Percentiles rank a stretch among this genome's conserved stretches.
These are phyloP conservation scores for Sigmodon hispidus DNA, from an alignment of 2,113 vertebrate species.

Conservation along the genomic window DNA sequence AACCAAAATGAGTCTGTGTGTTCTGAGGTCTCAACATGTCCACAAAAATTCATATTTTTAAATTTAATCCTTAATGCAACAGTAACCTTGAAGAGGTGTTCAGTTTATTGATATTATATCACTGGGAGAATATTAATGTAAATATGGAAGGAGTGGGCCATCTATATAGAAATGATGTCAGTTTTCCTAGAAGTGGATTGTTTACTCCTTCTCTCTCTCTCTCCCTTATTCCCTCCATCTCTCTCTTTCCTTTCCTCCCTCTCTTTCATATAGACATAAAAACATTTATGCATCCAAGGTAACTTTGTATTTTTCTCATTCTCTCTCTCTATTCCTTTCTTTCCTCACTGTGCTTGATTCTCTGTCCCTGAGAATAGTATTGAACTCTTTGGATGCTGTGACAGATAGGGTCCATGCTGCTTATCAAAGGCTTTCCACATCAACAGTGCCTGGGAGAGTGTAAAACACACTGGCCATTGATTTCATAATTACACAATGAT, in stretches of 20 bases:
- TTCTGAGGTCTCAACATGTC: not conserved
- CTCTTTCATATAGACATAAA: not conserved
- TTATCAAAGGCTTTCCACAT: not conserved
- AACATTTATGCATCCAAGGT: not conserved
- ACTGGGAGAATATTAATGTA: not conserved
- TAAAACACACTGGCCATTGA: not conserved
- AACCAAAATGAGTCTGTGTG: not conserved
- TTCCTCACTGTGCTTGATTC: not conserved
- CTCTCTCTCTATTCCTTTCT: not conserved
- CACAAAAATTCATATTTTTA: not conserved
- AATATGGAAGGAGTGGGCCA: not conserved
- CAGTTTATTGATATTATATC: not conserved
- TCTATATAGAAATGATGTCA: too few relatives aligned
- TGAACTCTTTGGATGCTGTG: not conserved
- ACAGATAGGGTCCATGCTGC: not conserved
- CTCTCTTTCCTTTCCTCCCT: too few relatives aligned
- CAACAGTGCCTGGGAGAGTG: not conserved
- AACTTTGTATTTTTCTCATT: not conserved
- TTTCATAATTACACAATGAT: not conserved
- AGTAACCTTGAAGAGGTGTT: not conserved
- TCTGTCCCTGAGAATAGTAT: not conserved
- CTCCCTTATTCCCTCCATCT: too few relatives aligned
- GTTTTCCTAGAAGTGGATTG: not conserved
- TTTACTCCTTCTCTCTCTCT: too few relatives aligned
- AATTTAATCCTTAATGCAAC: not conserved